Evolutionary conservation across 2,113 vertebrate species (phyloP).

Genomic region (Stigmatopora argus): DNA sequence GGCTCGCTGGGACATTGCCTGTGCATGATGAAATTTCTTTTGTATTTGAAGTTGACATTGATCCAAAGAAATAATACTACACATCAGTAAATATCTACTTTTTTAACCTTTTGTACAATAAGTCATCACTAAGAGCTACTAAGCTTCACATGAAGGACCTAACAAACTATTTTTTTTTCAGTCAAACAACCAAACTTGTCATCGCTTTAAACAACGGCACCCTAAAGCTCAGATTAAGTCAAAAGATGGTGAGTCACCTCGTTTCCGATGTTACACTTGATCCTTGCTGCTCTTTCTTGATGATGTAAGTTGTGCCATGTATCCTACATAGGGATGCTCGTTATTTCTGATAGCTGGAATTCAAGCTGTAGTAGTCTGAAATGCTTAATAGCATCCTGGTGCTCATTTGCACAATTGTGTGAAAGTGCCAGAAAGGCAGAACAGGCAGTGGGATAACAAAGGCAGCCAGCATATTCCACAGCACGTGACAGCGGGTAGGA

Average conservation of each 20-base stretch:
- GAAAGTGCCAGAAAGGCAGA: constrained; percentile 80
- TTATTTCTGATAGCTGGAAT: constrained; percentile 66
- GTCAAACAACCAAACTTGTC: constrained; percentile 14
- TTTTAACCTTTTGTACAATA: neutral
- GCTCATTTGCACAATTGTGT: constrained; percentile 74
- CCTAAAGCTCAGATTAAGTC: constrained; percentile 1
- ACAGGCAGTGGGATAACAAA: constrained; percentile 68
- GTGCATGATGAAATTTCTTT: neutral
- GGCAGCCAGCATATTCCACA: constrained; percentile 75
- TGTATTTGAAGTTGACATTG: neutral
- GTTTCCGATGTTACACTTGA: constrained; percentile 38
- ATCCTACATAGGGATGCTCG: constrained; percentile 59
- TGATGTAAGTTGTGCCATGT: constrained; percentile 59
- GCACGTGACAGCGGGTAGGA: constrained; percentile 67
- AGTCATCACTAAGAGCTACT: neutral
- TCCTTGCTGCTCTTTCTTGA: constrained; percentile 46
- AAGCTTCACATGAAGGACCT: neutral
- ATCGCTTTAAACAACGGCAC: constrained; percentile 5
- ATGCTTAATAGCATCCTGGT: constrained; percentile 69
- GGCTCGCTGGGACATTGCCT: constrained; percentile 65
- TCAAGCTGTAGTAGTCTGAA: constrained; percentile 68
- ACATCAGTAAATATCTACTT: neutral
- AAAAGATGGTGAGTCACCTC: constrained; percentile 44
- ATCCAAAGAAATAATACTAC: neutral
- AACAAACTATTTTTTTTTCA: neutral